These are phyloP conservation scores for Lordiphosa collinella DNA, from an alignment of 1,140 invertebrate species.

Conservation along the genomic window DNA sequence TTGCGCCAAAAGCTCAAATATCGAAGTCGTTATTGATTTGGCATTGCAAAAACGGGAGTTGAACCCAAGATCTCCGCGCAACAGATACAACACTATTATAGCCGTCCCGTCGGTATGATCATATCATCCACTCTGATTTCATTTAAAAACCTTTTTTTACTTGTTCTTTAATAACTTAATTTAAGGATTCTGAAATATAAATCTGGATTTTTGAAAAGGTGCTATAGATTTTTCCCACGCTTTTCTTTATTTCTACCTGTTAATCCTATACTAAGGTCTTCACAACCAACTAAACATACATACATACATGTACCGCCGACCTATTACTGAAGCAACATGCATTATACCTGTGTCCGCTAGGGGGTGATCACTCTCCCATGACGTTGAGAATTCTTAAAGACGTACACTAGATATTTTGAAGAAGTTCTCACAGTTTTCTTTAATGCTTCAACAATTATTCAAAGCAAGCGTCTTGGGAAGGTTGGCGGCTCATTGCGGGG, in stretches of 20 bases:
- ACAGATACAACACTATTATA: no score
- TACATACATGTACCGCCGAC: not conserved
- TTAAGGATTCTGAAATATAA: no score
- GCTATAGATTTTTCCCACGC: not conserved
- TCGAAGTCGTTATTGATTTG: no score
- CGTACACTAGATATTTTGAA: conserved; percentile 30
- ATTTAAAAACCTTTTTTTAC: no score
- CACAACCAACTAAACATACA: not conserved
- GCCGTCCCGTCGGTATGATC: no score
- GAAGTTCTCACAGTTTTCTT: conserved; percentile 53
- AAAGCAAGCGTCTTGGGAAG: conserved; percentile 30
- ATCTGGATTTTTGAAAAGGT: no score
- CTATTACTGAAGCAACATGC: not conserved
- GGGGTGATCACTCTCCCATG: conserved; percentile 58
- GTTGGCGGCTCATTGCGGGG: no score
- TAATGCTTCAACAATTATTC: conserved; percentile 52
- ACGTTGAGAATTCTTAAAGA: conserved; percentile 45
- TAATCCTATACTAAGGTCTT: not conserved
- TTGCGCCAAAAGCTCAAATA: no score
- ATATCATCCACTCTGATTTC: no score
- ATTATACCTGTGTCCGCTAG: conserved; percentile 4
- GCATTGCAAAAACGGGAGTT: no score
- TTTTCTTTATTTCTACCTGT: not conserved
- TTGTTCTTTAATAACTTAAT: no score
- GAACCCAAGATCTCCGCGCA: no score